Evolutionary conservation across 92 coral and sea anemone genomes (phyloP).

Genomic region (Blastomussa wellsi): DNA sequence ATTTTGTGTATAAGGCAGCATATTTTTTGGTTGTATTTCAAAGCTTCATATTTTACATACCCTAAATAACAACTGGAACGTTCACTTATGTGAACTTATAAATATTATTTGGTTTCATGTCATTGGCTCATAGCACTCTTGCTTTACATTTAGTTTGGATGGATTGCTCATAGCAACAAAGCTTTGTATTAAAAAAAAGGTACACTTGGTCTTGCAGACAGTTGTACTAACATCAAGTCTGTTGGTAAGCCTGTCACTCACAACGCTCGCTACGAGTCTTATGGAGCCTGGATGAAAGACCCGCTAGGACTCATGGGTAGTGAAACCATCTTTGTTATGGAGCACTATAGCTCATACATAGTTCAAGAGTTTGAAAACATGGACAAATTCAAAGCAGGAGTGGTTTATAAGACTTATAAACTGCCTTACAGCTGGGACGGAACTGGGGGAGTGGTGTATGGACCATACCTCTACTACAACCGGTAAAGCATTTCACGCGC

Average conservation of each 20-base stretch:
- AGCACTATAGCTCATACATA: background rate
- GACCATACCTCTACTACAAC: slow-evolving; percentile 59
- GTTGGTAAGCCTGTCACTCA: slow-evolving; percentile 48
- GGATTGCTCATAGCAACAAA: too few species aligned
- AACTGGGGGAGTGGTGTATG: slow-evolving; percentile 61
- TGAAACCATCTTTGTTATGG: slow-evolving; percentile 42
- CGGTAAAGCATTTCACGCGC: slow-evolving; percentile 11
- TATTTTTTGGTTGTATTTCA: too few species aligned
- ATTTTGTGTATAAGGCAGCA: too few species aligned
- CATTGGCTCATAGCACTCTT: too few species aligned
- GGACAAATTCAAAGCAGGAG: slow-evolving; percentile 46
- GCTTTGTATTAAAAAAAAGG: background rate
- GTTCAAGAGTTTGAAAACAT: slow-evolving; percentile 38
- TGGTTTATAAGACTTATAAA: slow-evolving; percentile 1
- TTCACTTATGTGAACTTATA: too few species aligned
- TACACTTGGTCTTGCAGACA: background rate
- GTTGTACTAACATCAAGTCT: slow-evolving; percentile 30
- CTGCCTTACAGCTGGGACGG: slow-evolving; percentile 46
- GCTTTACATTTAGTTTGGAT: too few species aligned
- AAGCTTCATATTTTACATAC: too few species aligned
- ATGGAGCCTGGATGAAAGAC: slow-evolving; percentile 62
- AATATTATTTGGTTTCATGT: too few species aligned
- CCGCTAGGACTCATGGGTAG: slow-evolving; percentile 49
- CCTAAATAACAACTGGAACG: too few species aligned
- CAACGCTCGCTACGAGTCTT: background rate